Base-by-base conservation (phyloP, 1,140 invertebrate species). In the Cydia amplana region DNA sequence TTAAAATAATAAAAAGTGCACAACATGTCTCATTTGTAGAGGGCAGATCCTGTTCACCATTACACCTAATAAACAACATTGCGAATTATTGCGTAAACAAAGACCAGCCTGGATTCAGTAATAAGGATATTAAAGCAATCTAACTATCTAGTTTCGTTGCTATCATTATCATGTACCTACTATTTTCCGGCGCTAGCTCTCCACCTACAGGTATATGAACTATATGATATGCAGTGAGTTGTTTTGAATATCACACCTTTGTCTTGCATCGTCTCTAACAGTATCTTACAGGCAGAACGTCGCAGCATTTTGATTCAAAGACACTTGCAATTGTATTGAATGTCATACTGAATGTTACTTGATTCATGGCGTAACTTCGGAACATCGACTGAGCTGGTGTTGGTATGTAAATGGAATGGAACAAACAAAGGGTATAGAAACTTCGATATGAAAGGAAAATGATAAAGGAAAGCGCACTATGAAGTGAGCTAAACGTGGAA, bases 141-240 rank as follows among this genome's bases (percentile, higher is more conserved):
- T 36, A 36, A 7, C 6, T 36, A 6, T 4, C 32, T 7, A 36
- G 7, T 36, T 36, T 36, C 32, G 32, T 36, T 6, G 32, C 7
- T 36, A 4, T 36, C 7, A 36, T 36, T 36, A 36, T 36, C 32
- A 36, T 4, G 5, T 36, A 36, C 32, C 32, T 36, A 36, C 32
- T 6, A 36, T 36, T 36, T 36, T 36, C 32, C 32, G 32, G 32
- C 6, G 32, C 32, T 32, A 32, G 32, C 32, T 36, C 5, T 36
- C 32, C 32, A 36, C 7, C 32, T 7, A 36, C 4, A 36, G 6
- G 32, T 36, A 7, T 0, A 32, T n/a, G n/a, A n/a, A n/a, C n/a
- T n/a, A n/a, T 32, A 32, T 32, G 2, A 32, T 32, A 32, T 32
- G 76, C 78, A 82, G 78, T 81, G 74, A 84, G 2, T 16, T 51